Evolutionary conservation across 2,113 vertebrate genomes (phyloP), one percentile per base, ranked within the genome.

Genomic region (Zosterops pallidus): DNA sequence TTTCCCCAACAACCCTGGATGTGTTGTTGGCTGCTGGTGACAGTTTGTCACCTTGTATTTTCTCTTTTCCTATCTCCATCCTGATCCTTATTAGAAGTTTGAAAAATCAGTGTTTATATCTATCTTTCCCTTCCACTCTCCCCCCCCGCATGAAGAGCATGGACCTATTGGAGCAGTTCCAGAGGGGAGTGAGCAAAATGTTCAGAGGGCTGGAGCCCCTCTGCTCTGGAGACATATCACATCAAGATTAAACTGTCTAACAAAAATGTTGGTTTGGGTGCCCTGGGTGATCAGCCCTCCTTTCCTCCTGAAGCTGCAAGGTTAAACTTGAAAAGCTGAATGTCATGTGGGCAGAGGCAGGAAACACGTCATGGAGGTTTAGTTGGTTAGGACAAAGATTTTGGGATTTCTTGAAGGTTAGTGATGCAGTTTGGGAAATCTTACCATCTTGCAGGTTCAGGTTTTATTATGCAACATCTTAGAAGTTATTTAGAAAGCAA

Each of bases 61-160:
- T 59, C 18, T 71, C 52, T 29, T 65, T 70, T 76, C 22, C 20
- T 65, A 68, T 80, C 42, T 83, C 23, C 23, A 3, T 50, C 39
- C 15, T 44, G 16, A 44, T 87, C 11, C 11, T n/a, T 67, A 68
- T 20, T n/a, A 70, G 52, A 37, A 75, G 55, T 49, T 24, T n/a
- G 26, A 85, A 49, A 42, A 62, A 23, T 14, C 33, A 23, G 3
- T 41, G 2, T 20, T 89, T 41, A 1, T 59, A 39, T 28, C 35
- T 28, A 2, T 24, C 50, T 44, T 23, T 42, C 65, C 29, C 11
- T 12, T 1, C 8, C 13, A 2, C 3, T 17, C 12, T 7, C 2
- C 17, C 29, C 42, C 42, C 9, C 22, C n/a, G 10, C 9, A 8
- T 67, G 29, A 82, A 24, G 37, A 65, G 33, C 18, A 11, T 26